These are phyloP conservation scores for Catocala sponsa DNA, from an alignment of 2,888 invertebrate genomes.

Conservation along the genomic window DNA sequence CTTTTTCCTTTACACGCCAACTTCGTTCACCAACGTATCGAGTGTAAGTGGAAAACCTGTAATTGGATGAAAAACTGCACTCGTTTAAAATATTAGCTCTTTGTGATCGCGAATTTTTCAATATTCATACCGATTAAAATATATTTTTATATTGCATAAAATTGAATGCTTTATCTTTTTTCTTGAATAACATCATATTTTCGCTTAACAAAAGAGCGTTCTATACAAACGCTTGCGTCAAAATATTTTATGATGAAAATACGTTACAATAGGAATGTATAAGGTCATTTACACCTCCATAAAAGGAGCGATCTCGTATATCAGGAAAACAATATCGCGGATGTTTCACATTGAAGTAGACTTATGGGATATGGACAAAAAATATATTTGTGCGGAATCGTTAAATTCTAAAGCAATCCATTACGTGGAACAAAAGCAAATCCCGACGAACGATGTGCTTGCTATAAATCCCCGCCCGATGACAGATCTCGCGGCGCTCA, in stretches of 20 bases:
- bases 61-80: conserved; percentile 31
- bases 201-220: background rate
- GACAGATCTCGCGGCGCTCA: conserved; percentile 64
- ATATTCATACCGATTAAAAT: conserved; percentile 3
- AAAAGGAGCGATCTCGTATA: conserved; percentile 41
- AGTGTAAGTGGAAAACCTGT: conserved; percentile 40
- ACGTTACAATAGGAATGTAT: conserved; percentile 23
- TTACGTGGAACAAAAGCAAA: conserved; percentile 62
- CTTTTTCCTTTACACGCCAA: conserved; percentile 45
- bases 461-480: conserved; percentile 66
- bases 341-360: conserved; percentile 52
- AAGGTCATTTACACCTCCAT: conserved; percentile 40
- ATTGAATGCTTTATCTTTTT: background rate
- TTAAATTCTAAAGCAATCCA: conserved; percentile 63
- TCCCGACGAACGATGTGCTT: conserved; percentile 63
- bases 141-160: background rate
- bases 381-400: conserved; percentile 47
- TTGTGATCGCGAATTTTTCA: conserved; percentile 18
- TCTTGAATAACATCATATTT: background rate
- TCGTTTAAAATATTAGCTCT: conserved; percentile 24
- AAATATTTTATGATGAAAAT: conserved; percentile 24
- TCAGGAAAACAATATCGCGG: conserved; percentile 50
- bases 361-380: conserved; percentile 53
- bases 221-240: background rate
- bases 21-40: conserved; percentile 38